Evolutionary conservation across 2,888 invertebrate species (phyloP), one percentile per base, ranked within the genome.

Genomic region (Chloroclystis v-ata): DNA sequence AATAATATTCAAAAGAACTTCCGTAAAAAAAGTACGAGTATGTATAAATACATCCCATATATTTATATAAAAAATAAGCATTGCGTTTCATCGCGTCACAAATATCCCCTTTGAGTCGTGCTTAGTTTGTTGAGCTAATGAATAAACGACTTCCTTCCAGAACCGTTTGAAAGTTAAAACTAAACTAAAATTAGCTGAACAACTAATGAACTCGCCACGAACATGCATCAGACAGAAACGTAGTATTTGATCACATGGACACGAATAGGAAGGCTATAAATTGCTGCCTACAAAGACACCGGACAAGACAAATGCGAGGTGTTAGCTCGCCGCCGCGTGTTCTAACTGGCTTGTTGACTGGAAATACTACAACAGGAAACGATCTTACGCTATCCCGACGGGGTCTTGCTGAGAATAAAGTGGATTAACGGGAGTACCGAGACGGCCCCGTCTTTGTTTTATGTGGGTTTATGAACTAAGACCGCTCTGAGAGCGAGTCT

Each of bases 261-360:
- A 67, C 64, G 64, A 69, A 72, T 72, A 71, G 74, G 65, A 63
- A 60, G 62, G 70, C 69, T 60, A 75, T 78, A 78, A 78, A 80
- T 79, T 61, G 60, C 61, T 59, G 63, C 63, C 66, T 69, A 67
- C 72, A 69, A 74, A 73, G 75, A 72, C 75, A 68, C 61, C 57
- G 63, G 71, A 72, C 72, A 78, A 77, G 78, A 80, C 75, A 72
- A 78, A 80, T 71, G 72, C 59, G 65, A 68, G 65, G 69, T 69
- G 70, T 69, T 63, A 62, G 67, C 59, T 63, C 57, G 64, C 57
- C 57, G 64, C 57, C 54, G 62, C 61, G 43, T 57, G 59, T 49
- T 63, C 57, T 64, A 60, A 63, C 67, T 58, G 63, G 58, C 69
- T 61, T 61, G 68, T 67, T 65, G 65, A 67, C 59, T 63, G 58